Base-by-base conservation (phyloP, 1,140 invertebrate genomes). In the Ceratitis capitata region DNA sequence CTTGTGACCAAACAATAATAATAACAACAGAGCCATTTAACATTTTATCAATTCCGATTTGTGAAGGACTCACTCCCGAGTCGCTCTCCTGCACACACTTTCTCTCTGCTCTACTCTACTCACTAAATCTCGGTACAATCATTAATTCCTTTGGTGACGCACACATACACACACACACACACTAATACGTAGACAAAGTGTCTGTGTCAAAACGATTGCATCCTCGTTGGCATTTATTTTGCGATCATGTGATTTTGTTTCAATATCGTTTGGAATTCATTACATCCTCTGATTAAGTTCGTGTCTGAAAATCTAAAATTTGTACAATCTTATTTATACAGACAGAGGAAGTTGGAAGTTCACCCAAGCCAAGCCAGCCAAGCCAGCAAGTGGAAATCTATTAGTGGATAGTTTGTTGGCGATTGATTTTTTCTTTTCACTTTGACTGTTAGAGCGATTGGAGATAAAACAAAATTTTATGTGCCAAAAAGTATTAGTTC, bases 211-310 rank as follows among this genome's bases (percentile, higher is more conserved):
- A 69, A 35, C 61, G 61, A 69, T 45, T 78, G 69, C 32, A 78
- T 42, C 39, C n/a, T 42, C 39, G n/a, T 45, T 78, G 69, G n/a
- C 69, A 78, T 78, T 78, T 78, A 78, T 78, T 78, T 78, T 78
- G 69, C 39, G 69, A 78, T 78, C 45, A 45, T 78, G 69, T 23
- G 69, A 78, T 78, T 78, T 78, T 35, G 32, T 78, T 78, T 78
- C 69, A 78, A 78, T 78, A n/a, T 39, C 69, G 19, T 39, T 45
- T 47, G 19, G 26, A 78, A 45, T 69, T 69, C 61, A 39, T 69
- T 69, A 29, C 61, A 69, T 69, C n/a, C n/a, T 23, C 32, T 78
- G 39, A 78, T 78, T 78, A 78, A 78, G 61, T 69, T 69, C 61
- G 61, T 69, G 61, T 78, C 39, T 78, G 69, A 35, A 78, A 78